Conservation (phyloP, 2,113 vertebrate genomes). For the Petrocephalus microphthalmus region DNA sequence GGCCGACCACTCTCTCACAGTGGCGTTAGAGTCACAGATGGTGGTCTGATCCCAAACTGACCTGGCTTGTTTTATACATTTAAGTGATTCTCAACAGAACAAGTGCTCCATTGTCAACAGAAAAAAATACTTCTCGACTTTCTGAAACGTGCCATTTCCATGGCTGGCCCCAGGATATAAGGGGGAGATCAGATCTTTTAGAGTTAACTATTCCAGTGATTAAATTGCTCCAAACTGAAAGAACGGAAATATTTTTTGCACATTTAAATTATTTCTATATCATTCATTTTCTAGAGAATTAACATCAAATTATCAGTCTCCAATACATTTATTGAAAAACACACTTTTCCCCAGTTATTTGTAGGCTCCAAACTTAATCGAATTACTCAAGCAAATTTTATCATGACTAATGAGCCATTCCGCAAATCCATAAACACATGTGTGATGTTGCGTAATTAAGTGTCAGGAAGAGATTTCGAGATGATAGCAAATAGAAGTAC, state of each 20-base stretch:
- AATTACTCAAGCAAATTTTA: neutral
- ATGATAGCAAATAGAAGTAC: neutral
- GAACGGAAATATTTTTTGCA: neutral
- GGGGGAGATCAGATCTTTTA: neutral
- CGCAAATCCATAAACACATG: neutral
- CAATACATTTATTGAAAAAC: neutral
- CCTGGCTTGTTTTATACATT: conserved; percentile 11
- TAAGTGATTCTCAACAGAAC: conserved; percentile 8
- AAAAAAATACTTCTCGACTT: conserved; percentile 1
- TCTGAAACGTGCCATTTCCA: neutral
- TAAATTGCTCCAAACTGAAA: neutral
- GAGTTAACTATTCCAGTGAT: neutral
- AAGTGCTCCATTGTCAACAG: conserved; percentile 4
- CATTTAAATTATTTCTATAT: conserved; percentile 3
- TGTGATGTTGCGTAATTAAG: neutral
- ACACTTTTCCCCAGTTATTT: neutral
- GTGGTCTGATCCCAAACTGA: conserved; percentile 18
- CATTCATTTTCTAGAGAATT: neutral
- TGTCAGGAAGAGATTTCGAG: neutral
- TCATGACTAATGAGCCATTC: neutral
- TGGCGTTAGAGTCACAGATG: neutral
- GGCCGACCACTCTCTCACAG: neutral
- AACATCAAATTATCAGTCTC: neutral
- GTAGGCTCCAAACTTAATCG: neutral
- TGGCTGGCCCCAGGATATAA: neutral